A percentile compares a stretch with the other conserved stretches of the same genome.
Conservation (phyloP, 2,888 invertebrate genomes). For the Mythimna loreyi region DNA sequence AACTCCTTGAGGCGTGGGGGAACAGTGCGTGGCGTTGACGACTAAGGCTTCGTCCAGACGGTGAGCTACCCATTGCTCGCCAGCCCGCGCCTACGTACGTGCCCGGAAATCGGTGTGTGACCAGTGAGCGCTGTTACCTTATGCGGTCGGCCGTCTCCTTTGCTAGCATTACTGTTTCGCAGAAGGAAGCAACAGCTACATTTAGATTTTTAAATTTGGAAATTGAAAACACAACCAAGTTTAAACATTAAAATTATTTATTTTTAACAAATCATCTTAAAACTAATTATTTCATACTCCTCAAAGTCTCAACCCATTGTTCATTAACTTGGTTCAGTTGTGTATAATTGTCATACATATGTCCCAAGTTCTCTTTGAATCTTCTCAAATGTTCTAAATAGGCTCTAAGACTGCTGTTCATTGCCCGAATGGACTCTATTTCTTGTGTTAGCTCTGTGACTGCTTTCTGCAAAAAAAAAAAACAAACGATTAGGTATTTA, state of each 20-base stretch:
- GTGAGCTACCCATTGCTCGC: no score
- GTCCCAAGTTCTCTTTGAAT: constrained; percentile 75
- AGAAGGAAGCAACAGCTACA: no score
- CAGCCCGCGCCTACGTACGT: no score
- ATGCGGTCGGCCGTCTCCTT: no score
- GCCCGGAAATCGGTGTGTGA: no score
- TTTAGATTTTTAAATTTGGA: no score
- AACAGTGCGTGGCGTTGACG: no score
- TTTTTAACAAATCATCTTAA: not conserved
- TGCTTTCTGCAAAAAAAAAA: constrained; percentile 72
- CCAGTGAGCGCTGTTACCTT: no score
- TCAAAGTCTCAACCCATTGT: constrained; percentile 76
- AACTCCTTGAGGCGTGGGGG: no score
- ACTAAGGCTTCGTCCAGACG: no score
- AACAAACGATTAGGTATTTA: no score
- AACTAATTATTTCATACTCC: constrained; percentile 56
- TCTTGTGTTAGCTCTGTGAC: constrained; percentile 75
- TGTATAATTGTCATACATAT: constrained; percentile 76
- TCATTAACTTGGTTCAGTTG: constrained; percentile 79
- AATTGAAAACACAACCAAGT: not conserved
- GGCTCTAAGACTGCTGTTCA: constrained; percentile 76
- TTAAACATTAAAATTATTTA: constrained; percentile 17
- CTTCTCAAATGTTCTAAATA: constrained; percentile 76
- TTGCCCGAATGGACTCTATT: constrained; percentile 75
- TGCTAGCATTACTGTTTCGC: no score